Percentiles rank a stretch among this genome's conserved stretches.
These are phyloP conservation scores for Cantharis rufa DNA, from an alignment of 2,888 invertebrate species.

Conservation along the genomic window DNA sequence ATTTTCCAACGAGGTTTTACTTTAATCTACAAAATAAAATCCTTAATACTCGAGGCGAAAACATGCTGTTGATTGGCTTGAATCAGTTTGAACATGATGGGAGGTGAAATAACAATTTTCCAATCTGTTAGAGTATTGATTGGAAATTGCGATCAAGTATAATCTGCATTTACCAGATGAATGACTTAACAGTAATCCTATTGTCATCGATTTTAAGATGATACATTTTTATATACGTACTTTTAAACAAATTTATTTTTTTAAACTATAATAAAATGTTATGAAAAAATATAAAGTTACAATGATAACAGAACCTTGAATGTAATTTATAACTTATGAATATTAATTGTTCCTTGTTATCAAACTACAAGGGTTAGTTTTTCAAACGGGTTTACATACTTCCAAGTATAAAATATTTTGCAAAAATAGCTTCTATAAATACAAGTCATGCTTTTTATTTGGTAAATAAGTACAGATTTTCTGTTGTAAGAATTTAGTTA, in stretches of 20 bases:
- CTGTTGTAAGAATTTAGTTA: no score
- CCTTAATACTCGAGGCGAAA: conserved; percentile 11
- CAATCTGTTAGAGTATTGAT: conserved; percentile 29
- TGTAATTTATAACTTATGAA: neutral
- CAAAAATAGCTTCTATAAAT: no score
- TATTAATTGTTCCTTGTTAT: neutral
- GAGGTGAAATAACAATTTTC: conserved; percentile 30
- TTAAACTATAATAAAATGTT: neutral
- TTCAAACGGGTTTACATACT: no score
- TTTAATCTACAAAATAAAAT: conserved; percentile 1
- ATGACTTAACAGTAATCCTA: conserved; percentile 20
- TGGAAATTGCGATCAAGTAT: conserved; percentile 27
- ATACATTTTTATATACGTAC: neutral
- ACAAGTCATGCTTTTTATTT: no score
- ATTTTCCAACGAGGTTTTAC: neutral
- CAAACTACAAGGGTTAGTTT: no score
- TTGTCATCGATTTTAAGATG: conserved; percentile 23
- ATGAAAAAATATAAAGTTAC: neutral
- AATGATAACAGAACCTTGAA: neutral
- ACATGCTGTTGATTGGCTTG: conserved; percentile 24
- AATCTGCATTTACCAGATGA: conserved; percentile 25
- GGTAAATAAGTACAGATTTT: no score
- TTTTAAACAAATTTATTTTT: neutral
- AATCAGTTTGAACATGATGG: conserved; percentile 23
- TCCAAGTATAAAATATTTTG: no score